Percentiles rank a stretch among this genome's conserved stretches.
These are phyloP conservation scores for Cotesia congregata DNA, from an alignment of 2,888 invertebrate genomes.

Conservation along the genomic window DNA sequence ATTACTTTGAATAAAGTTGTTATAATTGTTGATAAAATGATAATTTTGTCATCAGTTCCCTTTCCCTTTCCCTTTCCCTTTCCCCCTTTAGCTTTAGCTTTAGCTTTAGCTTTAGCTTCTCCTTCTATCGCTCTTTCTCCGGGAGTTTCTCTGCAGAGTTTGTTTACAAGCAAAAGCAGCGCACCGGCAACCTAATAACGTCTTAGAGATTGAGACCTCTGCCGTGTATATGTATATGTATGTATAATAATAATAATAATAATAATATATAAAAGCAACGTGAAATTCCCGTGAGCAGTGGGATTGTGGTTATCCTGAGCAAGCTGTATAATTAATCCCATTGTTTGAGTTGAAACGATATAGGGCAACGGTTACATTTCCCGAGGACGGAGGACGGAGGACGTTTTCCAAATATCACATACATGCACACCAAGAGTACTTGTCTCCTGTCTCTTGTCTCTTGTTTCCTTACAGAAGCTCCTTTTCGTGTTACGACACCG, in stretches of 20 bases:
- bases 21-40: neutral
- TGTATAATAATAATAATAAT: slow-evolving; percentile 5
- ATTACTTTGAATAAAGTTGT: neutral
- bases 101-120: too few relatives aligned
- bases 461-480: slow-evolving; percentile 47
- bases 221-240: neutral
- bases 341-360: slow-evolving; percentile 57
- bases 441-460: slow-evolving; percentile 30
- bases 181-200: neutral
- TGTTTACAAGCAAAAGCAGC: neutral
- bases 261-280: slow-evolving; percentile 20
- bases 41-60: neutral
- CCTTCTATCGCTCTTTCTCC: too few relatives aligned
- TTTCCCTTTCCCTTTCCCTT: neutral
- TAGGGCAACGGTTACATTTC: slow-evolving; percentile 46
- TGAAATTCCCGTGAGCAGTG: slow-evolving; percentile 56
- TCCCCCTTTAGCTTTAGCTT: too few relatives aligned
- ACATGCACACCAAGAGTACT: slow-evolving; percentile 20
- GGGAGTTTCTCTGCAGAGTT: too few relatives aligned
- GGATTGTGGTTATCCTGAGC: slow-evolving; percentile 58
- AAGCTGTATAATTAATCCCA: slow-evolving; percentile 64
- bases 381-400: slow-evolving; percentile 23
- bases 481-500: slow-evolving; percentile 54
- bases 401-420: slow-evolving; percentile 39
- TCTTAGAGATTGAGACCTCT: neutral